These are phyloP conservation scores for Xerus inauris DNA, from an alignment of 2,113 vertebrate species.

Conservation along the genomic window DNA sequence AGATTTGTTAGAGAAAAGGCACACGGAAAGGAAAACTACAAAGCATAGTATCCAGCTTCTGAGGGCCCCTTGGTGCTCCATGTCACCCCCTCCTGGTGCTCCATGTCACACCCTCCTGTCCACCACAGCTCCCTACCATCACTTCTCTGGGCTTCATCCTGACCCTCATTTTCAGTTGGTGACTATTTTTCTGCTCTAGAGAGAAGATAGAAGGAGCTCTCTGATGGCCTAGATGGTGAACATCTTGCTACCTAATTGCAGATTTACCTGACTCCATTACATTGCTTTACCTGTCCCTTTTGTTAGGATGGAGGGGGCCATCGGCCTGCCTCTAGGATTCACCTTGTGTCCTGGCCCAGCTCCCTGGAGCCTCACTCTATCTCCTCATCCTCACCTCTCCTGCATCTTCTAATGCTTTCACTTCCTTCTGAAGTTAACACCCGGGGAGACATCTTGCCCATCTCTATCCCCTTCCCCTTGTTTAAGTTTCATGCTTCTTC, in stretches of 20 bases:
- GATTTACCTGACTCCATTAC: not conserved
- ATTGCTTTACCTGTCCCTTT: not conserved
- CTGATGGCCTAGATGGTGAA: rapidly evolving
- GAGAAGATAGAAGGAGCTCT: not conserved
- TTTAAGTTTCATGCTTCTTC: not conserved
- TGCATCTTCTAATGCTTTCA: not conserved
- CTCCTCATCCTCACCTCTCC: not conserved
- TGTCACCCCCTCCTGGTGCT: no score
- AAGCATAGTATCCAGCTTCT: not conserved
- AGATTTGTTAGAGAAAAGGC: not conserved
- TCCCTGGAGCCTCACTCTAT: not conserved
- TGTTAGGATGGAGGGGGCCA: not conserved
- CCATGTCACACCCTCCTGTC: no score
- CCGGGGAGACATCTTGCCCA: not conserved
- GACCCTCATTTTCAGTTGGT: not conserved
- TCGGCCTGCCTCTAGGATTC: not conserved
- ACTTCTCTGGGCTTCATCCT: not conserved
- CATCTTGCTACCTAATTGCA: not conserved
- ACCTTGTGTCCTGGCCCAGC: not conserved
- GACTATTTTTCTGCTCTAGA: not conserved
- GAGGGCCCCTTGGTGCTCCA: no score
- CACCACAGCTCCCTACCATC: not conserved
- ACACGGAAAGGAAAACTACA: not conserved
- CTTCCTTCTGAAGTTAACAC: not conserved
- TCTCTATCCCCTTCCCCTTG: not conserved